These are phyloP conservation scores for Saccostrea echinata DNA, from an alignment of 1,140 invertebrate genomes.

Conservation along the genomic window DNA sequence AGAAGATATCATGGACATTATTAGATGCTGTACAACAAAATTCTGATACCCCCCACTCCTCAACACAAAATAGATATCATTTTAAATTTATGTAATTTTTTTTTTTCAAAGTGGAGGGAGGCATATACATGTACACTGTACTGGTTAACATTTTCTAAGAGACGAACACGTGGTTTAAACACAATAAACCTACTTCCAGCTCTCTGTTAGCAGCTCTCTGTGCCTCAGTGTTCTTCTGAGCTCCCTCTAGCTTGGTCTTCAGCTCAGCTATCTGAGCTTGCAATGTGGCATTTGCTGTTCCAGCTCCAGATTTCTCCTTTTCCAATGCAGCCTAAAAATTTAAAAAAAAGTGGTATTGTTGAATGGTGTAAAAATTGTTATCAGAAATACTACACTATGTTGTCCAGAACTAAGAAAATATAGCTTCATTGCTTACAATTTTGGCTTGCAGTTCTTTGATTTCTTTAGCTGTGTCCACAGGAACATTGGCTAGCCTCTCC, in stretches of 20 bases:
- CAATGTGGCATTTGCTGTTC: constrained; percentile 57
- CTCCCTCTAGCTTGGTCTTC: constrained; percentile 64
- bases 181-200: constrained; percentile 63
- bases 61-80: too few relatives aligned
- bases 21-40: neutral
- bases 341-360: neutral
- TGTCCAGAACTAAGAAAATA: neutral
- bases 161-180: too few relatives aligned
- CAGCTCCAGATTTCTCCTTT: constrained; percentile 66
- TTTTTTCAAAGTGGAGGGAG: too few relatives aligned
- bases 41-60: too few relatives aligned
- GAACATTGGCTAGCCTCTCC: constrained; percentile 72
- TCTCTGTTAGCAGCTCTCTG: constrained; percentile 67
- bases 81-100: too few relatives aligned
- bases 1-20: neutral
- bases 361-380: neutral
- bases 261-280: constrained; percentile 65
- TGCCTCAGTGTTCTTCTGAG: constrained; percentile 66
- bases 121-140: too few relatives aligned
- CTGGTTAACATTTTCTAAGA: too few relatives aligned
- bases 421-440: constrained; percentile 64
- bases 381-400: neutral
- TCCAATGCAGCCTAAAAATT: constrained; percentile 68
- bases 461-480: constrained; percentile 74
- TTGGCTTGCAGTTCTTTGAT: constrained; percentile 74